phyloP scores from a whole-genome alignment of 2,888 invertebrate genomes.

The Sycophila texana region DNA sequence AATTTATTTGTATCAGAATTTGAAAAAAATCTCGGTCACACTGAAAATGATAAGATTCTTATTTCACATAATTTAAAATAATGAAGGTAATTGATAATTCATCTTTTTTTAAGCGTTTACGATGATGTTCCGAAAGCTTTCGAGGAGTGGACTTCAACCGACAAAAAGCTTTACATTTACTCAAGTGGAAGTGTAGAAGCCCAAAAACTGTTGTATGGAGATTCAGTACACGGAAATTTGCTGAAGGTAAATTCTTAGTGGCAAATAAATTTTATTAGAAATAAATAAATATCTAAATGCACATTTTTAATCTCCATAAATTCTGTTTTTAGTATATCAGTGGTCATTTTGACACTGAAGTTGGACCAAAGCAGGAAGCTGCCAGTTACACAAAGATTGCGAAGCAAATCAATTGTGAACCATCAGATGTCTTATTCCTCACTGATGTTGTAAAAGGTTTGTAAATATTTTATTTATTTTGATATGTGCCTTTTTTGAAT shows the following conservation, averaged over 20 bases:
- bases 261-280: neutral
- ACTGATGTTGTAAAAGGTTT: constrained; percentile 90
- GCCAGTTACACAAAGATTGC: constrained; percentile 88
- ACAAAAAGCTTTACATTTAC: constrained; percentile 87
- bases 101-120: constrained; percentile 83
- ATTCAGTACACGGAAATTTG: constrained; percentile 87
- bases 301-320: constrained; percentile 9
- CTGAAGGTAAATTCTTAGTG: constrained; percentile 76
- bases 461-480: neutral
- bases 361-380: constrained; percentile 88
- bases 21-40: too few relatives aligned
- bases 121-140: constrained; percentile 89
- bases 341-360: constrained; percentile 91
- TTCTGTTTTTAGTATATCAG: constrained; percentile 78
- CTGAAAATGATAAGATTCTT: neutral
- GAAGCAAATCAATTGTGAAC: constrained; percentile 80
- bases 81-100: neutral
- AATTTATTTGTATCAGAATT: too few relatives aligned
- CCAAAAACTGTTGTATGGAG: constrained; percentile 90
- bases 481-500: neutral
- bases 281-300: neutral
- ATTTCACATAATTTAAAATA: neutral
- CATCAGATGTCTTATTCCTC: constrained; percentile 87
- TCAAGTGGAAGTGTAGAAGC: constrained; percentile 95
- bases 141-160: constrained; percentile 83